Evolutionary conservation across 1,140 invertebrate species (phyloP).

Genomic region (Scaptomyza montana): DNA sequence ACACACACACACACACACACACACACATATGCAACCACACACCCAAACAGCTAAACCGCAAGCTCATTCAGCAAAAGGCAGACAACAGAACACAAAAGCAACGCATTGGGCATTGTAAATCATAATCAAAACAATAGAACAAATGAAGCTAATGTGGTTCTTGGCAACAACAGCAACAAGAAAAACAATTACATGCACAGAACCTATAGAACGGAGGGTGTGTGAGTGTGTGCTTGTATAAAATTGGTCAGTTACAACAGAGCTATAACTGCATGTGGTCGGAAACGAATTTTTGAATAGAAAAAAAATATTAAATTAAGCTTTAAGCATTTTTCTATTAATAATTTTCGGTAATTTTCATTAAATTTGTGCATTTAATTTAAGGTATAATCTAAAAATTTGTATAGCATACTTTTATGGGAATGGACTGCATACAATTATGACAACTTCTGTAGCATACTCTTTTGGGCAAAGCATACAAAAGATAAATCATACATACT

Average conservation of each 20-base stretch:
- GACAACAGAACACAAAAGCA: conserved; percentile 62
- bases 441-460: too few relatives aligned
- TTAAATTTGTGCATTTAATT: too few relatives aligned
- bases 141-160: conserved; percentile 80
- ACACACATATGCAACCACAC: conserved; percentile 6
- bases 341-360: too few relatives aligned
- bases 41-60: conserved; percentile 36
- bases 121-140: conserved; percentile 83
- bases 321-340: too few relatives aligned
- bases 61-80: conserved; percentile 64
- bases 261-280: conserved; percentile 22
- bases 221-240: not conserved
- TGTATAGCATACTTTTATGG: too few relatives aligned
- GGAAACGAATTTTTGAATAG: conserved; percentile 32
- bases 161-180: conserved; percentile 41
- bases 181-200: conserved; percentile 23
- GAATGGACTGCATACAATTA: too few relatives aligned
- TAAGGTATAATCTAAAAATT: too few relatives aligned
- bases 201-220: not conserved
- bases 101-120: conserved; percentile 78
- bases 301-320: conserved; percentile 18
- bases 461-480: not conserved
- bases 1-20: conserved; percentile 40
- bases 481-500: conserved; percentile 3
- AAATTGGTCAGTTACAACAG: not conserved